A percentile compares a stretch with the other conserved stretches of the same genome.
phyloP scores from a whole-genome alignment of 2,113 vertebrate genomes.

The Colius striatus region DNA sequence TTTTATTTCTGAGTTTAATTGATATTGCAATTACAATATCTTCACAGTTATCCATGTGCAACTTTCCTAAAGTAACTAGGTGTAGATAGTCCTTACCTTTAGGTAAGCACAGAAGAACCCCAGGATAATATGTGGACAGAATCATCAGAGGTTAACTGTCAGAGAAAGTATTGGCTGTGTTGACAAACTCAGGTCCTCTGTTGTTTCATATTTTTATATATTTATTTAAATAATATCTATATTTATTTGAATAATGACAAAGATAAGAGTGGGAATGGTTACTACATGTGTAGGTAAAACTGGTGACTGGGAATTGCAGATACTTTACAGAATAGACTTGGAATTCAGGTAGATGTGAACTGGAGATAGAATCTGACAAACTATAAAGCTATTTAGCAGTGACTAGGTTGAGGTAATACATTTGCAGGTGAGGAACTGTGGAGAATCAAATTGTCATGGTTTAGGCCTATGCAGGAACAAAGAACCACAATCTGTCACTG shows the following conservation, averaged over 20 bases:
- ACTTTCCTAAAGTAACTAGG: not conserved
- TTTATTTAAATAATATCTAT: too few relatives aligned
- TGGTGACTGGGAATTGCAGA: not conserved
- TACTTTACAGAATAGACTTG: not conserved
- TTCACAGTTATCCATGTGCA: not conserved
- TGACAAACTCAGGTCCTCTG: not conserved
- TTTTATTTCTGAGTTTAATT: not conserved
- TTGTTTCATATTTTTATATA: not conserved
- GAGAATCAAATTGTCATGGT: not conserved
- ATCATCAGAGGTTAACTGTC: not conserved
- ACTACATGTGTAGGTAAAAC: not conserved
- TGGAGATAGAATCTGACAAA: not conserved
- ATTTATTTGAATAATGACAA: not conserved
- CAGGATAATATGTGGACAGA: too few relatives aligned
- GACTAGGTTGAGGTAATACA: too few relatives aligned
- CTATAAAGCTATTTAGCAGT: not conserved
- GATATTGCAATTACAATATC: not conserved
- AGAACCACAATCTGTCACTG: too few relatives aligned
- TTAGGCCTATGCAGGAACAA: too few relatives aligned
- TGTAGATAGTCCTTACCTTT: not conserved
- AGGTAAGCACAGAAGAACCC: not conserved
- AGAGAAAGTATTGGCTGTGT: not conserved
- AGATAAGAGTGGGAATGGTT: not conserved
- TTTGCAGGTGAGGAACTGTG: not conserved
- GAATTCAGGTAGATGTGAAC: not conserved